These are phyloP conservation scores for Liparis tanakae DNA, from an alignment of 2,797 vertebrate species.

Conservation along the genomic window DNA sequence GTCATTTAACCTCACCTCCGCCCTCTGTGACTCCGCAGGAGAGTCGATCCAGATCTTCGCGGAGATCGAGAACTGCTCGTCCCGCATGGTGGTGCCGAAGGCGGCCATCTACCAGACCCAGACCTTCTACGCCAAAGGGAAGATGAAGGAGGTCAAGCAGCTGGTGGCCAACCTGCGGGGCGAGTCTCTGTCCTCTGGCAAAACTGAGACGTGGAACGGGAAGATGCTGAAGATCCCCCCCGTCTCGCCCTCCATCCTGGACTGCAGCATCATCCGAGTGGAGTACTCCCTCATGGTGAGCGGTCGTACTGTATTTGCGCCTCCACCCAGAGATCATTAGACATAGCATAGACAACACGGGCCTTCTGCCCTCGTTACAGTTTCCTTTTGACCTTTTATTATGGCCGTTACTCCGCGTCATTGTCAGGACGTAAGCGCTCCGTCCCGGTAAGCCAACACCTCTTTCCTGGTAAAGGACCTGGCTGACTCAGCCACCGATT, in stretches of 20 bases:
- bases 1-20: background rate
- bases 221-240: slow-evolving; percentile 98
- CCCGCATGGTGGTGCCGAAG: slow-evolving; percentile 98
- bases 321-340: background rate
- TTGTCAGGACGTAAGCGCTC: slow-evolving; percentile 43
- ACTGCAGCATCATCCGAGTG: slow-evolving; percentile 98
- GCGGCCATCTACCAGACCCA: slow-evolving; percentile 98
- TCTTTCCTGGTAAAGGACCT: slow-evolving; percentile 28
- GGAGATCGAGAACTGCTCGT: slow-evolving; percentile 98
- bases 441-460: slow-evolving; percentile 42
- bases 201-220: slow-evolving; percentile 98
- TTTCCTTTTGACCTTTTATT: background rate
- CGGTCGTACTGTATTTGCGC: background rate
- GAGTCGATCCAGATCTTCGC: slow-evolving; percentile 99
- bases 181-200: slow-evolving; percentile 95
- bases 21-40: slow-evolving; percentile 76
- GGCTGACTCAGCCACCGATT: slow-evolving; percentile 56
- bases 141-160: slow-evolving; percentile 99
- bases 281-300: slow-evolving; percentile 97
- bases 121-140: slow-evolving; percentile 98
- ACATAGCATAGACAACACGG: background rate
- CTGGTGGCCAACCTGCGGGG: slow-evolving; percentile 95
- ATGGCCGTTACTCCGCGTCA: background rate
- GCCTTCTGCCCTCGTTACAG: background rate
- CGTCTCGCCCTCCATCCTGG: slow-evolving; percentile 95